Evolutionary conservation across 2,888 invertebrate species (phyloP).

Genomic region (Caenorhabditis wallacei): DNA sequence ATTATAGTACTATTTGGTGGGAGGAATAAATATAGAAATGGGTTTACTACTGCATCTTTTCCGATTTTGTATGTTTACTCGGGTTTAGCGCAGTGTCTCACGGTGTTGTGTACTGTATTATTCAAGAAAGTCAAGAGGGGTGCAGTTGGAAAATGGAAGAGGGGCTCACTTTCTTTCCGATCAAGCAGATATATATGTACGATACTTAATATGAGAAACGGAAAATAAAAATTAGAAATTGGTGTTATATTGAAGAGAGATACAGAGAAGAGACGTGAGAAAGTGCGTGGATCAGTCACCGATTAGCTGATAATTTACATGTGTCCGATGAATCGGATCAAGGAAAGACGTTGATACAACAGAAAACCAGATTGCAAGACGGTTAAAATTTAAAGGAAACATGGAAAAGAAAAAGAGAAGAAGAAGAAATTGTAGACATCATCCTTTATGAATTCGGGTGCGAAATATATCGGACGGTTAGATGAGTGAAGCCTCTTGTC

Average conservation of each 20-base stretch:
- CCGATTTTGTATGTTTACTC: conserved; percentile 48
- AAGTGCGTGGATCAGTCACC: conserved; percentile 37
- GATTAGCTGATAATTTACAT: conserved; percentile 64
- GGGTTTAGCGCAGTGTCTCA: conserved; percentile 58
- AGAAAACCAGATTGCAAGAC: conserved; percentile 43
- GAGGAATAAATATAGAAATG: conserved; percentile 22
- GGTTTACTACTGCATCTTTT: conserved; percentile 47
- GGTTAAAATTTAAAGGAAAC: conserved; percentile 21
- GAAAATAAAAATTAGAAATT: conserved; percentile 7
- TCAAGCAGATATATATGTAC: conserved; percentile 26
- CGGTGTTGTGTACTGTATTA: conserved; percentile 52
- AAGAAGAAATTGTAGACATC: conserved; percentile 11
- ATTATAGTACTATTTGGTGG: conserved; percentile 41
- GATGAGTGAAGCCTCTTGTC: conserved; percentile 44
- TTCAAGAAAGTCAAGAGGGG: conserved; percentile 59
- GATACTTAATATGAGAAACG: conserved; percentile 4
- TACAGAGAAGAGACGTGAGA: conserved; percentile 15
- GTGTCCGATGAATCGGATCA: conserved; percentile 37
- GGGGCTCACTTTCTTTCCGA: conserved; percentile 31
- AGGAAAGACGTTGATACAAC: conserved; percentile 20
- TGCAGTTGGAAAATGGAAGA: conserved; percentile 8
- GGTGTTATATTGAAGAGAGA: neutral
- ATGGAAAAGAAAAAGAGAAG: neutral
- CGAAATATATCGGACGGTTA: conserved; percentile 17
- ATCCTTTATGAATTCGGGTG: conserved; percentile 27